Percentiles rank a stretch among this genome's conserved stretches.
Conservation (phyloP, 2,113 vertebrate genomes). For the Hippocampus abdominalis region DNA sequence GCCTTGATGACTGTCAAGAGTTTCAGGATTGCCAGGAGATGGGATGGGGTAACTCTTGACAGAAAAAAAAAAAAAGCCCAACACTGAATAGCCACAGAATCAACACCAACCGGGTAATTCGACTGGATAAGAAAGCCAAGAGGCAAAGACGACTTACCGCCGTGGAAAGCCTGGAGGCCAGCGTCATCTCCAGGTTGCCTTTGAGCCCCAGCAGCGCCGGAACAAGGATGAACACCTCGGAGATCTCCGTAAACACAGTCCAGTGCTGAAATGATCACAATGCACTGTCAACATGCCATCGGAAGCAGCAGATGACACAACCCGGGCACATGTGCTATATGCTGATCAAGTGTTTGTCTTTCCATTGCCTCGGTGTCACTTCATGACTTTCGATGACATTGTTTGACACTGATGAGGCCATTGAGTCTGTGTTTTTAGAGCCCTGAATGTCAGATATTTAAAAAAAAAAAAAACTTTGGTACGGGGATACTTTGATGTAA, state of each 20-base stretch:
- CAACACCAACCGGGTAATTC: background rate
- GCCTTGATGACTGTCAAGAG: conserved; percentile 5
- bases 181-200: conserved; percentile 97
- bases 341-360: background rate
- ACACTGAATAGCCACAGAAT: conserved; percentile 1
- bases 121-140: background rate
- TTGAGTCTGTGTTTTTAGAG: background rate
- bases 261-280: conserved; percentile 81
- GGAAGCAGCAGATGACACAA: conserved; percentile 1
- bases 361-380: background rate
- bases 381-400: conserved; percentile 22
- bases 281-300: conserved; percentile 9
- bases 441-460: no score
- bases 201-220: conserved; percentile 94
- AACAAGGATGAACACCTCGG: conserved; percentile 96
- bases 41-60: conserved; percentile 8
- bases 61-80: background rate
- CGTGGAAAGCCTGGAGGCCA: conserved; percentile 94
- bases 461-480: no score
- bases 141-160: conserved; percentile 78
- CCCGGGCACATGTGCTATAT: background rate
- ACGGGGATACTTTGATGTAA: no score
- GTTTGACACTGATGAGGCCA: conserved; percentile 26
- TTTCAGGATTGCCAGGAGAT: background rate
- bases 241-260: conserved; percentile 92